These are phyloP conservation scores for Limnothrissa miodon DNA, from an alignment of 2,113 vertebrate species.

Conservation along the genomic window DNA sequence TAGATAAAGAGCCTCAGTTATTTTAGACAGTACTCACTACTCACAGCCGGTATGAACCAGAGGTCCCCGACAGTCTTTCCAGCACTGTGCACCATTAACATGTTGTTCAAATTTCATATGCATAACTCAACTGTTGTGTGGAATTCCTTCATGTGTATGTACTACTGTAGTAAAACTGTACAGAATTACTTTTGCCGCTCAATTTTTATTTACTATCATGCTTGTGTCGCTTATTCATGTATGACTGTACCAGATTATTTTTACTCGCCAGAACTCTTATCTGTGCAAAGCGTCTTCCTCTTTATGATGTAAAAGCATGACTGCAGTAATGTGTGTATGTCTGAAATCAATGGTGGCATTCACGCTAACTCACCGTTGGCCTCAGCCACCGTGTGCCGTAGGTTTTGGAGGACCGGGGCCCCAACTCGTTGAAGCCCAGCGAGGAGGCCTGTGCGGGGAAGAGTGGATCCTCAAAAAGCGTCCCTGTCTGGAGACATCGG, in stretches of 20 bases:
- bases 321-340: too few species aligned
- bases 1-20: not conserved
- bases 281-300: too few species aligned
- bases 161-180: too few species aligned
- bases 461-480: conserved; percentile 74
- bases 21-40: not conserved
- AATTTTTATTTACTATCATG: too few species aligned
- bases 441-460: conserved; percentile 72
- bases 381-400: conserved; percentile 82
- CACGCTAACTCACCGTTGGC: conserved; percentile 76
- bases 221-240: too few species aligned
- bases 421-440: conserved; percentile 86
- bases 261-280: too few species aligned
- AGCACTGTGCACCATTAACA: not conserved
- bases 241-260: too few species aligned
- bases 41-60: not conserved
- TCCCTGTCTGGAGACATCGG: conserved; percentile 60
- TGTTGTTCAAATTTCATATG: not conserved
- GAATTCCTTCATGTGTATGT: too few species aligned
- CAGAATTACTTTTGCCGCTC: too few species aligned
- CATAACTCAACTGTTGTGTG: too few species aligned
- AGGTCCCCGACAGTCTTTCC: not conserved
- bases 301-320: too few species aligned
- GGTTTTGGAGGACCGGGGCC: conserved; percentile 80
- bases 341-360: not conserved